These are phyloP conservation scores for Sterrhoptilus dennistouni DNA, from an alignment of 2,113 vertebrate genomes.

Conservation along the genomic window DNA sequence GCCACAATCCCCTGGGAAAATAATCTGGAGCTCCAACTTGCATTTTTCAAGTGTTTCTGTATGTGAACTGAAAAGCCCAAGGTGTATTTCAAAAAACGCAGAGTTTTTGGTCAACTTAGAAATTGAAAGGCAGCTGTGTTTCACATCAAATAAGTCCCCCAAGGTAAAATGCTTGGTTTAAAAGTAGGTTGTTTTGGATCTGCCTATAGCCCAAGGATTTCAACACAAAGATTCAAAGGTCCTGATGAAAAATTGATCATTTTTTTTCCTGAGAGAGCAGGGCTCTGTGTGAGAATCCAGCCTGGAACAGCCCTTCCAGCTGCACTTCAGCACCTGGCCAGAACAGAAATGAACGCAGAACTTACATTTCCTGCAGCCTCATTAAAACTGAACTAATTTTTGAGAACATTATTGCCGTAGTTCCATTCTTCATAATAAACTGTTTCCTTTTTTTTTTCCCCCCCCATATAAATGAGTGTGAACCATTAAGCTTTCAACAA, in stretches of 20 bases:
- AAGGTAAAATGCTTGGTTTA: neutral
- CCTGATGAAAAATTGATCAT: constrained; percentile 36
- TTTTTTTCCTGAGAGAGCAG: neutral
- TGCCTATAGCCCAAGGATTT: constrained; percentile 18
- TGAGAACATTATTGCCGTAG: neutral
- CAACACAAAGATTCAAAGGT: neutral
- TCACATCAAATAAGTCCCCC: neutral
- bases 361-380: constrained; percentile 24
- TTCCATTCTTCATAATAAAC: constrained; percentile 38
- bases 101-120: neutral
- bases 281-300: neutral
- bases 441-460: constrained; percentile 27
- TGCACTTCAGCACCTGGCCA: neutral
- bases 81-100: neutral
- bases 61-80: neutral
- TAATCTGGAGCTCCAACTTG: neutral
- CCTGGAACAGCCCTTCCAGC: neutral
- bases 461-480: neutral
- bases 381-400: constrained; percentile 57
- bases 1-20: neutral
- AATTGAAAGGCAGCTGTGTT: constrained; percentile 5
- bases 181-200: constrained; percentile 11
- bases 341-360: constrained; percentile 7
- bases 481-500: constrained; percentile 53
- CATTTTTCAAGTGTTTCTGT: neutral